Evolutionary conservation across 2,113 vertebrate genomes (phyloP), one percentile per base, ranked within the genome.

Genomic region (Eira barbara): DNA sequence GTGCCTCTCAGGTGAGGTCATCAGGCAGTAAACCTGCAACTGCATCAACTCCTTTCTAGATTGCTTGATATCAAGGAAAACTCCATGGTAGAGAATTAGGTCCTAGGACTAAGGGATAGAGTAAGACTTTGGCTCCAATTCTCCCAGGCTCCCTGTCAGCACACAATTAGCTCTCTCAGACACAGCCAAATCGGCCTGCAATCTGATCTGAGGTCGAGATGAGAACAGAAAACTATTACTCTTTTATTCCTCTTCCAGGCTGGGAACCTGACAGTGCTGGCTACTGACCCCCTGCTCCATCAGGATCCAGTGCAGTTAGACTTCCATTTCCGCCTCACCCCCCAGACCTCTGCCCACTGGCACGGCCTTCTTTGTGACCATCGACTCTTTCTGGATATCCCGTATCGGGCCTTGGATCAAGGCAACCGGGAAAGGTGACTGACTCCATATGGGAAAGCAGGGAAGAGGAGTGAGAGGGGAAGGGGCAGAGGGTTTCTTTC

Each of bases 211-310:
- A 69, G 36, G 49, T 65, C 39, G 3, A 31, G 39, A n/a, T 21
- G 59, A 84, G n/a, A 65, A 36, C 34, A 61, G 89, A 49, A 79
- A 31, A 18, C 8, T 0, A 20, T 7, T 81, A 59, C 5, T 63
- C 25, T 95, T 14, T 36, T 83, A 55, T 25, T 95, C n/a, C 34
- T n/a, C 85, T 95, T 91, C 39, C 83, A 98, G 98, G 97, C 93
- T 95, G 97, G 97, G 67, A 98, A 98, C 47, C 78, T 98, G 94
- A 98, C 97, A 0, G 98, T 98, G 73, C 97, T 98, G 4, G 90
- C 97, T 25, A 39, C 95, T 15, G 94, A 97, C 6, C 79, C 78
- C 31, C 96, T 97, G 82, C 92, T 63, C 61, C 97, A 96, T 29
- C 94, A 96, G 74, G 36, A 92, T 39, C 94, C 98, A 0, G 93